Percentiles rank a stretch among this genome's conserved stretches.
Conservation (phyloP, 2,888 invertebrate genomes). For the Volucella inflata region DNA sequence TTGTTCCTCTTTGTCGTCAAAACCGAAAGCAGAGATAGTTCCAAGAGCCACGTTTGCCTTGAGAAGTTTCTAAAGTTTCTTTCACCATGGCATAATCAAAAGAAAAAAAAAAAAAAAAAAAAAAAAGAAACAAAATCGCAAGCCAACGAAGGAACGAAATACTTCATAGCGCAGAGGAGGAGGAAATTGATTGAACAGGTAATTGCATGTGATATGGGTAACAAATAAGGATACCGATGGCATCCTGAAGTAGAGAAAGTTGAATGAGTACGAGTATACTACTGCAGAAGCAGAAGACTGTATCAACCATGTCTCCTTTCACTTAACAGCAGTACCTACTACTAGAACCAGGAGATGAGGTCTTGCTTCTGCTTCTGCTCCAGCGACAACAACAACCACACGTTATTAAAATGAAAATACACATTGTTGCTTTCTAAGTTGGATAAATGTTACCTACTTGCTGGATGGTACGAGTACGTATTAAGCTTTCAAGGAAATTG, state of each 20-base stretch:
- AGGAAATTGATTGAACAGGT: slow-evolving; percentile 76
- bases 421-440: slow-evolving; percentile 74
- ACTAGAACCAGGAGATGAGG: not conserved
- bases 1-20: slow-evolving; percentile 25
- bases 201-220: slow-evolving; percentile 75
- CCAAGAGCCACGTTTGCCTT: slow-evolving; percentile 37
- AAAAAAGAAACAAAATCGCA: not conserved
- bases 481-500: slow-evolving; percentile 72
- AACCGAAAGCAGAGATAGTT: slow-evolving; percentile 65
- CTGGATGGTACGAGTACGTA: slow-evolving; percentile 59
- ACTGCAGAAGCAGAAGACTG: slow-evolving; percentile 30
- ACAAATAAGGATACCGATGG: slow-evolving; percentile 75
- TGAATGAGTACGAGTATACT: slow-evolving; percentile 68
- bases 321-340: not conserved
- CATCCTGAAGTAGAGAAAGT: slow-evolving; percentile 71
- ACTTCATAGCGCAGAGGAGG: slow-evolving; percentile 45
- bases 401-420: slow-evolving; percentile 71
- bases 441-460: slow-evolving; percentile 68
- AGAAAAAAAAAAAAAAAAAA: slow-evolving; percentile 17
- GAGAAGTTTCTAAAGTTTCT: slow-evolving; percentile 58
- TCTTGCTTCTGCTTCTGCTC: not conserved
- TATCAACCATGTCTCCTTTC: not conserved
- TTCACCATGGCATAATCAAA: slow-evolving; percentile 53
- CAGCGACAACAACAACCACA: slow-evolving; percentile 31
- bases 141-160: slow-evolving; percentile 7